phyloP scores from a whole-genome alignment of 2,797 vertebrate genomes.

The Balearica regulorum region DNA sequence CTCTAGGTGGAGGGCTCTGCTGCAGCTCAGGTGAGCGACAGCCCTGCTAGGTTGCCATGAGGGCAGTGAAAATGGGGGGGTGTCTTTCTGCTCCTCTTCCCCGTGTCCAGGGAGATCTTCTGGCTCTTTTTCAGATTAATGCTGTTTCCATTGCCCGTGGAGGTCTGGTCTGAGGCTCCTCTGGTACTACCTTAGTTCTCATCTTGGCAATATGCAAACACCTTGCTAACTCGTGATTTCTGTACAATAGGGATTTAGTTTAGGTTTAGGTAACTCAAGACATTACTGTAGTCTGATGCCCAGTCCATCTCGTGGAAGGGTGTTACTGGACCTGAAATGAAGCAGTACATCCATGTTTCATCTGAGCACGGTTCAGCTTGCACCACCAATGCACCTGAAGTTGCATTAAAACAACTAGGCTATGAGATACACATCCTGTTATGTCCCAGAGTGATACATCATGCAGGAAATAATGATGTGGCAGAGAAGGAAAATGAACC shows the following conservation, averaged over 20 bases:
- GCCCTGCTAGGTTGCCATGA: background rate
- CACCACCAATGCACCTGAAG: background rate
- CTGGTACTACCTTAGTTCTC: background rate
- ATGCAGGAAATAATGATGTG: background rate
- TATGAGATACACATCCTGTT: background rate
- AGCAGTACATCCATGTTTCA: background rate
- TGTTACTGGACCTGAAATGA: background rate
- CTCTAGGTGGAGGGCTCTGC: background rate
- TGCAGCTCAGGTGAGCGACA: background rate
- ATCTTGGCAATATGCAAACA: background rate
- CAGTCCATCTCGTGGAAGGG: background rate
- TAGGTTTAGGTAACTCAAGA: background rate
- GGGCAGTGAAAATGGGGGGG: background rate
- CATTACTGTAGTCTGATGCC: background rate
- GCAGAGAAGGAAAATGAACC: background rate
- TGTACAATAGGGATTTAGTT: background rate
- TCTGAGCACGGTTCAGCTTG: background rate
- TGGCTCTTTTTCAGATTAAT: background rate
- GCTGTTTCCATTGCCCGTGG: background rate
- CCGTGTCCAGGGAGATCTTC: background rate
- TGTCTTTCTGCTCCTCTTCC: background rate
- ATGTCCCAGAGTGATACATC: background rate
- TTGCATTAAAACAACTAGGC: background rate
- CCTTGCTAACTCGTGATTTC: rapidly evolving
- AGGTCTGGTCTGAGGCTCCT: background rate